Base-by-base conservation (phyloP, 2,888 invertebrate species). In the Dicranocentrus wangi region DNA sequence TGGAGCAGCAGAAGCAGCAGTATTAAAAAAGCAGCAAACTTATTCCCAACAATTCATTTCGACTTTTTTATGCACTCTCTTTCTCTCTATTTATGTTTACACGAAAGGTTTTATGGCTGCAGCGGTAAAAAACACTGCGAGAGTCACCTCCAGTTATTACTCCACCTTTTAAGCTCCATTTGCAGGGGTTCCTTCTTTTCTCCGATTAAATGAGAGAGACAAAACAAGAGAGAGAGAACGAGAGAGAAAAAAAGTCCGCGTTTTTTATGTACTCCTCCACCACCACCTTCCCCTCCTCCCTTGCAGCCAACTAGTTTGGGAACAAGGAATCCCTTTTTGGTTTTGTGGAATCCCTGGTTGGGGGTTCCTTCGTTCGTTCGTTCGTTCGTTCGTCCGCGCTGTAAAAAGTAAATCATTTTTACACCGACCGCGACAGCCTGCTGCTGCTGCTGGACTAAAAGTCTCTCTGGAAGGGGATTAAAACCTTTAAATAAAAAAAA, bases 11-110 rank as follows among this genome's bases (percentile, higher is more conserved):
- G n/a, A n/a, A n/a, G n/a, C n/a, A n/a, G n/a, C n/a, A n/a, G n/a
- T n/a, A n/a, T n/a, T n/a, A 39, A 39, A 39, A 39, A 39, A 39
- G 39, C 23, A 13, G 32, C 60, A n/a, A 61, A 28, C 60, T 61
- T 47, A 47, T 47, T 47, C n/a, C 25, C 75, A 75, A 75, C 75
- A 75, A 66, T 65, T 75, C 58, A 55, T 75, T 55, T 65, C 27
- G 15, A 51, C 42, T 51, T 61, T 69, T 28, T 72, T 61, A 28
- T 51, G 53, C 32, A 23, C 42, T 53, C 28, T 47, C n/a, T 53
- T 23, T 47, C n/a, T 47, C 47, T 43, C 27, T 47, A 53, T 65
- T 73, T 39, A 53, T 69, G 47, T 27, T 73, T 63, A 65, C 63
- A 73, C n/a, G n/a, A n/a, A 63, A 39, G 27, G 28, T 39, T 65